Conservation (phyloP, 2,797 vertebrate species). For the Aphelocoma californica region DNA sequence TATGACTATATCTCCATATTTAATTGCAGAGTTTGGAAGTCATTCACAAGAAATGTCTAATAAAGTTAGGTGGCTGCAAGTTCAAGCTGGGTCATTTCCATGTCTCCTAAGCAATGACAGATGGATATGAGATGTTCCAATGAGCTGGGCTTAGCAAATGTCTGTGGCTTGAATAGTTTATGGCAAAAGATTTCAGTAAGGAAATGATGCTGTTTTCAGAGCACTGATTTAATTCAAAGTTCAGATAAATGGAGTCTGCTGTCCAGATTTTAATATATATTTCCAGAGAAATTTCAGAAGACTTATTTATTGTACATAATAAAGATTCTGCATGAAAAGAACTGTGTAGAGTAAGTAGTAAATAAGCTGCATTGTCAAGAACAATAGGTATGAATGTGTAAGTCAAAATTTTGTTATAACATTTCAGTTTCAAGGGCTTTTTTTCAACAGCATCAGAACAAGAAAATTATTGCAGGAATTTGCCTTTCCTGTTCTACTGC, state of each 20-base stretch:
- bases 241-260: not conserved
- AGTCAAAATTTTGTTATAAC: not conserved
- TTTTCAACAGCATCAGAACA: not conserved
- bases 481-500: not conserved
- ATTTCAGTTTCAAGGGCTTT: not conserved
- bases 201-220: not conserved
- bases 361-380: not conserved
- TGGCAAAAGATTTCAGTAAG: not conserved
- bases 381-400: not conserved
- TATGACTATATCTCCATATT: not conserved
- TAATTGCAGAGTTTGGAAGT: not conserved
- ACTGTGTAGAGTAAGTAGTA: not conserved
- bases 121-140: not conserved
- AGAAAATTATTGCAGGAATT: not conserved
- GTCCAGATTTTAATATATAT: not conserved
- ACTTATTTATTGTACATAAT: conserved; percentile 23
- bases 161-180: not conserved
- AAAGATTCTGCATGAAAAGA: not conserved
- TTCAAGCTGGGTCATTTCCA: not conserved
- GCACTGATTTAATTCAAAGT: not conserved
- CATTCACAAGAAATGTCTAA: not conserved
- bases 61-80: not conserved
- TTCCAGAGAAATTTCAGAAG: not conserved
- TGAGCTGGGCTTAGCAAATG: not conserved
- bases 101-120: not conserved